A percentile compares a stretch with the other conserved stretches of the same genome.
Conservation (phyloP, 2,797 vertebrate genomes). For the Taeniopygia guttata region DNA sequence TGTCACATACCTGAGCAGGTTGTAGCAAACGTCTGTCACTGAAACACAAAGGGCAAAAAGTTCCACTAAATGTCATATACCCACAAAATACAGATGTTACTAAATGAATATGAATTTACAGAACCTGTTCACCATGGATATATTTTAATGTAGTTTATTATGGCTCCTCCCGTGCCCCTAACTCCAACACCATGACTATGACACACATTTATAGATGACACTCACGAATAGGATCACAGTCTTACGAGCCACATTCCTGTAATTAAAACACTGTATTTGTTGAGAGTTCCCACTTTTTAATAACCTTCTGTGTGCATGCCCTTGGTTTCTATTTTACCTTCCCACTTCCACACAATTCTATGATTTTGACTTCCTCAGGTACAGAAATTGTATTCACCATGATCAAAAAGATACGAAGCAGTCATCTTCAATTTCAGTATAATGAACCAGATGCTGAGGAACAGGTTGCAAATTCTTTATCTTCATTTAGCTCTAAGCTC, state of each 20-base stretch:
- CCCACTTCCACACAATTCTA: background rate
- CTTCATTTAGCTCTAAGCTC: background rate
- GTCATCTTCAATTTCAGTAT: background rate
- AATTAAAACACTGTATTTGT: background rate
- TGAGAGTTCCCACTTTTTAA: background rate
- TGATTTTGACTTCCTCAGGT: background rate
- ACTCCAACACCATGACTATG: background rate
- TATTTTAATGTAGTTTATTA: background rate
- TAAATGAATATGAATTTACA: background rate
- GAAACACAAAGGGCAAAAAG: conserved; percentile 56
- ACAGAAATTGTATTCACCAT: background rate
- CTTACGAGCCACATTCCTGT: background rate
- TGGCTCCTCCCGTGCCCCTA: background rate
- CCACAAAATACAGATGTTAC: background rate
- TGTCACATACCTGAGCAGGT: conserved; percentile 95
- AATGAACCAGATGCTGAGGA: background rate
- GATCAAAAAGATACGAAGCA: background rate
- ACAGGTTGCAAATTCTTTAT: background rate
- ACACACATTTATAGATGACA: background rate
- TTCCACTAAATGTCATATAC: background rate
- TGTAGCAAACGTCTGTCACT: conserved; percentile 92
- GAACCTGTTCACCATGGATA: background rate
- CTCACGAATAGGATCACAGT: background rate
- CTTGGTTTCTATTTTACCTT: background rate
- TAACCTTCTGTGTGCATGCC: background rate